These are phyloP conservation scores for Typhlichthys subterraneus DNA, from an alignment of 2,797 vertebrate genomes.

Conservation along the genomic window DNA sequence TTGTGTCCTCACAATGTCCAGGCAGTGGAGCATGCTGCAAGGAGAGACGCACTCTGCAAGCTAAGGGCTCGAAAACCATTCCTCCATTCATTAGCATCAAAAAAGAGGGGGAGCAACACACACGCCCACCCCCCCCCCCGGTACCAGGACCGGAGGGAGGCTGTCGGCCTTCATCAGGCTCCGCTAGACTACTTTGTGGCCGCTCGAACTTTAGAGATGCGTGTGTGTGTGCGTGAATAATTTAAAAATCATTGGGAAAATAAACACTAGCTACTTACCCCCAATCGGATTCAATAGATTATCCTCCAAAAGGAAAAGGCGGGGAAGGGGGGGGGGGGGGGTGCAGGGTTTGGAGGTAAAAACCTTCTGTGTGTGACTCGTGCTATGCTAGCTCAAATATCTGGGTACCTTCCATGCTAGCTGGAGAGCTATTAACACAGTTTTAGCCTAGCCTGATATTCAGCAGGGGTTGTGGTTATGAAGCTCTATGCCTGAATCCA, in stretches of 20 bases:
- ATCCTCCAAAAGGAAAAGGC: conserved; percentile 55
- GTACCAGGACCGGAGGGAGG: conserved; percentile 71
- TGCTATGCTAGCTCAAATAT: conserved; percentile 31
- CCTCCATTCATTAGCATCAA: conserved; percentile 84
- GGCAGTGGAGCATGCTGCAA: conserved; percentile 83
- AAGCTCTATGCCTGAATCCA: neutral
- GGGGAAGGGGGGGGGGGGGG: conserved; percentile 11
- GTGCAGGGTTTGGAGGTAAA: conserved; percentile 22
- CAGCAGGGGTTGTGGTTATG: too few species aligned
- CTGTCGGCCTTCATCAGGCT: conserved; percentile 74
- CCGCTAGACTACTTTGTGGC: conserved; percentile 69
- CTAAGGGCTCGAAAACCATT: conserved; percentile 83
- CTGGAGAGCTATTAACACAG: conserved; percentile 29
- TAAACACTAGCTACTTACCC: conserved; percentile 74
- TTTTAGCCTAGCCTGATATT: conserved; percentile 9
- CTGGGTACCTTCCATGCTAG: conserved; percentile 7
- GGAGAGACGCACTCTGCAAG: conserved; percentile 84
- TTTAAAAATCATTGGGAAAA: conserved; percentile 70
- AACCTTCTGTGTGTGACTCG: conserved; percentile 40
- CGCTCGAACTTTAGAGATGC: conserved; percentile 43
- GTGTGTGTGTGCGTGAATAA: conserved; percentile 2
- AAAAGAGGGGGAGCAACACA: conserved; percentile 72
- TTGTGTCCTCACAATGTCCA: conserved; percentile 85
- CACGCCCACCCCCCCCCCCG: conserved; percentile 59
- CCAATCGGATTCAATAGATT: conserved; percentile 73